Base-by-base conservation (phyloP, 2,888 invertebrate genomes). In the Camptogramma bilineatum region DNA sequence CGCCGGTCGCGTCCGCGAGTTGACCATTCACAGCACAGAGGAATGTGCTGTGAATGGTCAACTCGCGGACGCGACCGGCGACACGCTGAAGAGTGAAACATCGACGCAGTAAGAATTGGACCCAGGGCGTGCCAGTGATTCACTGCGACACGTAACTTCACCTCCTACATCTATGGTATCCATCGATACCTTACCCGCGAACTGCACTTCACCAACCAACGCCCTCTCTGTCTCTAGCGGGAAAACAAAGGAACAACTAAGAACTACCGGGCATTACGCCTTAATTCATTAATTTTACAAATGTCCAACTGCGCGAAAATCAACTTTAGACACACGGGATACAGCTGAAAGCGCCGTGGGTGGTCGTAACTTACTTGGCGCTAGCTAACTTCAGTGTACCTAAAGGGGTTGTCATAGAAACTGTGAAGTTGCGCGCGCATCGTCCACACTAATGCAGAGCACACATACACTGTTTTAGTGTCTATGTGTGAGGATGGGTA, bases 331-430 rank as follows among this genome's bases (percentile, higher is more conserved):
- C 4, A 7, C 21, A 13, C 5, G 19, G 4, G 21, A 56, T 55
- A 56, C 21, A 47, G 19, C 2, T 52, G 8, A 52, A 34, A 64
- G 51, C 69, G 1, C 57, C 28, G 2, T 60, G 64, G 28, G 19
- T 46, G 13, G 9, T 10, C 53, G 54, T 72, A 74, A 74, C 67
- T 72, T 67, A 68, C 70, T 87, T 86, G 80, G 89, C 88, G 86
- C 86, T 85, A 87, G 85, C 84, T 81, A 84, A 83, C 83, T 84
- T 82, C 83, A 85, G 88, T 91, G 86, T 91, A 86, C 82, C 83
- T 87, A 81, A 89, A 86, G 89, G 90, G 91, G 91, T 93, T 93
- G 93, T 91, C 92, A 93, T 93, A 92, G 93, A 90, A 92, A 92
- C 93, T 86, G 81, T 83, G 85, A 87, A 87, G 82, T 73, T 91